Evolutionary conservation across 35 echinoderm and acorn worm species (phyloP), one percentile per base, ranked within the genome.

Genomic region (Heliocidaris tuberculata): DNA sequence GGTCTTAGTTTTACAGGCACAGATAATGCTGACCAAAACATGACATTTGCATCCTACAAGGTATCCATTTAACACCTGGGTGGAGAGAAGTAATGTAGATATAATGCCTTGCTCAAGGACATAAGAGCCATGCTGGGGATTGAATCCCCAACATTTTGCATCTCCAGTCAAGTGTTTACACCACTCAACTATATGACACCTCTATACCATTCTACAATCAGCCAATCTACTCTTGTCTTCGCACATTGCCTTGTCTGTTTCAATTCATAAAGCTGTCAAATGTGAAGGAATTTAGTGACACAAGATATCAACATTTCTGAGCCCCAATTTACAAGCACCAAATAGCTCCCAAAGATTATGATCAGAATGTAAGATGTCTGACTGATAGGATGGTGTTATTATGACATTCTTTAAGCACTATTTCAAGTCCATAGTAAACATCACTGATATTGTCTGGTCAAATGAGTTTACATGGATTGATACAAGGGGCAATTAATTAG

Each of bases 311-410:
- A 21, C 65, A 78, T 78, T 78, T 78, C 65, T 78, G 65, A 78
- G 65, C 65, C 8, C 65, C 65, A 78, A 78, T 78, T 78, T 78
- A 78, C 65, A 78, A 21, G 65, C 19, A 78, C 21, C 19, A 78
- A 27, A 78, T 78, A 78, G 65, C 65, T 78, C 4, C 65, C 27
- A 8, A 78, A 78, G 65, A 78, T 78, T 78, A 78, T 27, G 65
- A 78, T 78, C 65, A 78, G 65, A 27, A 78, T 78, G 65, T 78
- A 24, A 78, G 65, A 78, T 78, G 65, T 78, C 65, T 78, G 65
- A 7, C 21, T 78, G 65, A 78, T 78, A 78, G 21, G 17, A 24
- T 8, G 21, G 17, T 78, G 65, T 78, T n/a, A 78, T 78, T n/a
- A 78, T 78, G 65, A 78, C 65, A 78, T 78, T 78, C 27, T 78